phyloP scores from a whole-genome alignment of 92 coral and sea anemone genomes.

The Parazoanthus atlanticus region DNA sequence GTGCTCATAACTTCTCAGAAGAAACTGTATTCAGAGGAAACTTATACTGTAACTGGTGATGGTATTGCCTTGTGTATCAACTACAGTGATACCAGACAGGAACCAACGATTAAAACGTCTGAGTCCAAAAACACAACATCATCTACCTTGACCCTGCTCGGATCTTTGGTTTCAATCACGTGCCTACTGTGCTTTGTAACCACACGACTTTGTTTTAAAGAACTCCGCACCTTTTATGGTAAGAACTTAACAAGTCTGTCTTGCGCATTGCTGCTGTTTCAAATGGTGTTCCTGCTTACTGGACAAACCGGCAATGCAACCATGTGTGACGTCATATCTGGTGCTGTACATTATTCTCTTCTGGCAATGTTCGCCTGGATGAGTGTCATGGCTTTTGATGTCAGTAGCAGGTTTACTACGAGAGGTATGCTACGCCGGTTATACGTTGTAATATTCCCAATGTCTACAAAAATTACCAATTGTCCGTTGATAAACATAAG shows the following conservation, averaged over 20 bases:
- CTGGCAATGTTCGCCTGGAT: constrained; percentile 3
- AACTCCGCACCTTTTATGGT: constrained; percentile 20
- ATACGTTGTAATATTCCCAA: too few species aligned
- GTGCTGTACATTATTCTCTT: background rate
- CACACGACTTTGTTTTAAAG: background rate
- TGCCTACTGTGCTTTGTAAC: constrained; percentile 12
- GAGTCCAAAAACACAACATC: background rate
- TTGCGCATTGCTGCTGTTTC: constrained; percentile 1
- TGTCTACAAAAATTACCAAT: too few species aligned
- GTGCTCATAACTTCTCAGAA: background rate
- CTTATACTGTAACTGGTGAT: background rate
- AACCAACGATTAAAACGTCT: too few species aligned
- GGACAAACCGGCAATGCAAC: background rate
- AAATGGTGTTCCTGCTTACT: background rate
- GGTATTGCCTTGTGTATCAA: constrained; percentile 3
- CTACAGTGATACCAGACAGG: too few species aligned
- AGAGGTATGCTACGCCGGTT: background rate
- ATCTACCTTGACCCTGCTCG: background rate
- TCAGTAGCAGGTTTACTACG: constrained; percentile 6
- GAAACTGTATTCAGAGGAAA: background rate
- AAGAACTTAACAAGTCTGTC: constrained; percentile 23
- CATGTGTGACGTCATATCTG: constrained; percentile 1
- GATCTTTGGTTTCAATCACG: background rate
- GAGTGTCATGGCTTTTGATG: constrained; percentile 16
- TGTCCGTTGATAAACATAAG: too few species aligned